Base-by-base conservation (phyloP, 2,797 vertebrate genomes). In the Natrix natrix region DNA sequence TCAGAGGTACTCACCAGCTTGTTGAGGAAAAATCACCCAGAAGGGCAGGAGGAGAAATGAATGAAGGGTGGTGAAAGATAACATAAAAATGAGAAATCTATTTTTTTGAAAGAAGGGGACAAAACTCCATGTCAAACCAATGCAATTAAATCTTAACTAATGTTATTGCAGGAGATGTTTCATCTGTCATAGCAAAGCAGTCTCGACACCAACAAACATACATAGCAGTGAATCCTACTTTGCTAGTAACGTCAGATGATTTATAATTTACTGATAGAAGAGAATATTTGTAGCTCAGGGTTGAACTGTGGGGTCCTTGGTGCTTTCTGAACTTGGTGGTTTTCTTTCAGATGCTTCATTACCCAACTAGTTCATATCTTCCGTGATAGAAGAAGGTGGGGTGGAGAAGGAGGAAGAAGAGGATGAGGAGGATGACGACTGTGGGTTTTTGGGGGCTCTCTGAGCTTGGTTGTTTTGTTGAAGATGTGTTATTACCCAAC, bases 111-210 rank as follows among this genome's bases (percentile, higher is more conserved):
- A 43, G 16, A 37, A 28, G 56, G 37, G 37, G 10, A 17, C 17
- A 74, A 20, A 63, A 88, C 83, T 56, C 28, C 66, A 63, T 95
- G 87, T 86, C 93, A 97, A 90, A 95, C 94, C 78, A 96, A 95
- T 88, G 92, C 93, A 96, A 86, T 92, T 97, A 87, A 95, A 96
- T 60, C 94, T 93, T 96, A 97, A 97, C 93, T 96, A 96, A 96
- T 95, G 90, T 95, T 97, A 93, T 93, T 95, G 92, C 87, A 83
- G 93, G 94, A 97, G 92, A 94, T 95, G 95, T 97, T 97, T 97
- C 94, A 97, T 97, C 95, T 96, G 95, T 97, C 97, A 97, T 95
- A 97, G 96, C 96, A 97, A 98, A 98, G 96, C 61, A 96, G 96
- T 97, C 97, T 97, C 96, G 97, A 97, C 95, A 97, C 93, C 92